Base-by-base conservation (phyloP, 2,113 vertebrate genomes). In the Myotis yumanensis region DNA sequence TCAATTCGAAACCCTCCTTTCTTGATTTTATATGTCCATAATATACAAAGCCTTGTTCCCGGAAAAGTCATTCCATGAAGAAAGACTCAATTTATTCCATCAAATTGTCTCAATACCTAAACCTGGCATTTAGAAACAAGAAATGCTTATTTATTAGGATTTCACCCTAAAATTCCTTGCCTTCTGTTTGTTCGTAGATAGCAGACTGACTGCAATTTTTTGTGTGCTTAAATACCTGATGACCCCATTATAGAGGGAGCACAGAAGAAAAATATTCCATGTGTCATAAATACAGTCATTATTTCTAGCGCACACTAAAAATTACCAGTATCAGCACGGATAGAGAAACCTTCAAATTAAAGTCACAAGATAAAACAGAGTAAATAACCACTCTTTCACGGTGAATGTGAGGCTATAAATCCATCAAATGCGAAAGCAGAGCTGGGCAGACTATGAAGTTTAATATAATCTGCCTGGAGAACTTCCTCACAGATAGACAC, bases 261-360 rank as follows among this genome's bases (percentile, higher is more conserved):
- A 51, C 69, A 90, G 91, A 85, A 84, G 79, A 96, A 96, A 97
- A 96, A 92, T 86, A 85, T 62, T 90, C 69, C 48, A 81, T 95
- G 40, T 96, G 66, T 96, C 95, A 96, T 97, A 97, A 98, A 97
- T 86, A 96, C 32, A 98, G 81, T 95, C 94, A 97, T 98, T 97
- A 97, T 93, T 96, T 97, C 96, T 93, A 97, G 90, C 85, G 97
- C 75, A 95, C 43, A 28, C 73, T 96, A 97, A 97, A 98, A 98
- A 97, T 90, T 89, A 92, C 81, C 80, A 95, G 86, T 93, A 97
- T 97, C 97, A 96, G 96, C 96, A 98, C 96, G 75, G 86, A 93
- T 97, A 95, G n/a, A 48, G 91, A 97, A 95, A 97, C 95, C 73
- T 97, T 97, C 93, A 97, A 97, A 98, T 98, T 97, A 97, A 97